Percentiles rank a stretch among this genome's conserved stretches.
phyloP scores from a whole-genome alignment of 2,888 invertebrate species.

The Eilema depressum region DNA sequence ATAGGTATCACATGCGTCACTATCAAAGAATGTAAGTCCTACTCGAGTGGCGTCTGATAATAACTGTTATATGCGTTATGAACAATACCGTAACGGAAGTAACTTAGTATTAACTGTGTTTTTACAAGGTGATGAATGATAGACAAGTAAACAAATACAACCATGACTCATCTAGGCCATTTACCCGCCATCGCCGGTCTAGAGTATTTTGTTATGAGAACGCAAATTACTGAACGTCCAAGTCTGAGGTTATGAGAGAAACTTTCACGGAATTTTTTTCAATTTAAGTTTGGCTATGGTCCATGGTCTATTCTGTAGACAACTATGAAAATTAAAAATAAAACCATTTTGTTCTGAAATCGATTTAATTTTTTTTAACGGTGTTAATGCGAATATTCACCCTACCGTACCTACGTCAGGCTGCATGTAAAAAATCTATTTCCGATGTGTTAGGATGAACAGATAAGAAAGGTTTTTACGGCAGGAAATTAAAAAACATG shows the following conservation, averaged over 20 bases:
- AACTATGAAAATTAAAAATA: slow-evolving; percentile 1
- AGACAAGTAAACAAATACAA: slow-evolving; percentile 43
- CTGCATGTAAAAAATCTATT: neutral
- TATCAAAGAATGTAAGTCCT: slow-evolving; percentile 43
- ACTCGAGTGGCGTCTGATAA: slow-evolving; percentile 57
- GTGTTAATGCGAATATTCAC: too few relatives aligned
- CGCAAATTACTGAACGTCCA: slow-evolving; percentile 14
- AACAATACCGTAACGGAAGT: slow-evolving; percentile 61
- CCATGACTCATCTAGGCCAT: slow-evolving; percentile 48
- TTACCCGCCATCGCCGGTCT: slow-evolving; percentile 15
- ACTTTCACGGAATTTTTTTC: slow-evolving; percentile 46
- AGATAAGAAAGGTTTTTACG: too few relatives aligned
- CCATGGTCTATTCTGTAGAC: neutral
- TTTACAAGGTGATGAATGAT: slow-evolving; percentile 44
- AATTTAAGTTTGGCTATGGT: neutral
- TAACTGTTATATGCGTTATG: slow-evolving; percentile 55
- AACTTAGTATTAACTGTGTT: slow-evolving; percentile 35
- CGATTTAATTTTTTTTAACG: neutral
- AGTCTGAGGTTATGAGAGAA: slow-evolving; percentile 5
- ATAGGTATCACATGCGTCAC: slow-evolving; percentile 6
- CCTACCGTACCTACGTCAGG: neutral
- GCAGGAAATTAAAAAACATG: neutral
- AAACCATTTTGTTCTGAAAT: slow-evolving; percentile 13
- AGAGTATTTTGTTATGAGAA: slow-evolving; percentile 30
- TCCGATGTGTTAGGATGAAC: neutral